Evolutionary conservation across 2,113 vertebrate species (phyloP).

Genomic region (Cranoglanis bouderius): DNA sequence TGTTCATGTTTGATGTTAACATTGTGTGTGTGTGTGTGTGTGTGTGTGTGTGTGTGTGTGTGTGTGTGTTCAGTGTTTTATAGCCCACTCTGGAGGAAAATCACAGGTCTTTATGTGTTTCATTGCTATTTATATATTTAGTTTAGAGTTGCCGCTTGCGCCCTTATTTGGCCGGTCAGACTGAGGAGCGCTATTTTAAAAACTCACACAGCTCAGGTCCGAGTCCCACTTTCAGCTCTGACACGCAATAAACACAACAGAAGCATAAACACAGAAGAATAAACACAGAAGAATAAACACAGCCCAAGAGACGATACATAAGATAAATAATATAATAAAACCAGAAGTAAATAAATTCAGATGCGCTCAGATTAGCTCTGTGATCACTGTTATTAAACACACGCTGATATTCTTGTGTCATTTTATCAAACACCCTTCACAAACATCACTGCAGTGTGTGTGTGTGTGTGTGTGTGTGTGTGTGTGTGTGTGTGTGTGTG

Average conservation of each 20-base stretch:
- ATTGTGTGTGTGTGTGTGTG: background rate
- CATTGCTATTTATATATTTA: conserved; percentile 70
- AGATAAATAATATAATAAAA: background rate
- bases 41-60: background rate
- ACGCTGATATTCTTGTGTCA: background rate
- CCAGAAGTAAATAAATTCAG: background rate
- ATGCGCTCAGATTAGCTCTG: background rate
- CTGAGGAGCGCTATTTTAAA: conserved; percentile 75
- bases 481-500: background rate
- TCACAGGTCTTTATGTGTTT: conserved; percentile 59
- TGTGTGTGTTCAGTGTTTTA: background rate
- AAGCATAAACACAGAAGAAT: background rate
- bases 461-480: background rate
- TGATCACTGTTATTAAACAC: background rate
- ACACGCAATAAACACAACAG: background rate
- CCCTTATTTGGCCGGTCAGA: conserved; percentile 73
- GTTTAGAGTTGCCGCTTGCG: conserved; percentile 58
- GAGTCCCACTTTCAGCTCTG: background rate
- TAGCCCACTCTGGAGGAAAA: conserved; percentile 36
- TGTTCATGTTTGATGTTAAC: background rate
- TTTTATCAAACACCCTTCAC: background rate
- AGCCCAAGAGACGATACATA: background rate
- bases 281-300: background rate
- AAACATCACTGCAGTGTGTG: background rate
- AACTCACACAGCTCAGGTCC: conserved; percentile 51